Percentiles rank a stretch among this genome's conserved stretches.
Conservation (phyloP, 2,797 vertebrate genomes). For the Coregonus sp. region DNA sequence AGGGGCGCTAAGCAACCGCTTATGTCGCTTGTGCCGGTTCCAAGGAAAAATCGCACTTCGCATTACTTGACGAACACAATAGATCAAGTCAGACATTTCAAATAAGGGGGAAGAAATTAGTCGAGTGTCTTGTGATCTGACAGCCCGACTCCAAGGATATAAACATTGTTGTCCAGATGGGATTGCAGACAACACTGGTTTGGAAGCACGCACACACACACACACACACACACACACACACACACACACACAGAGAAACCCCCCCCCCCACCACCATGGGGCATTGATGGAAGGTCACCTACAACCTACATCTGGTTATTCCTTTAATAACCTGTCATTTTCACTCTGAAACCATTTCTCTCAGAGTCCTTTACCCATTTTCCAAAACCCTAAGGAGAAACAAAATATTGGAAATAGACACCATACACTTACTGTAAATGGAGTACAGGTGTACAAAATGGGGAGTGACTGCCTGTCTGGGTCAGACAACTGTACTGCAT, state of each 20-base stretch:
- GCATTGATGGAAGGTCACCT: neutral
- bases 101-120: neutral
- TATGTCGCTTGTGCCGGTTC: too few species aligned
- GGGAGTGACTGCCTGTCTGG: neutral
- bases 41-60: slow-evolving; percentile 19
- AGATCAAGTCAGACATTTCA: slow-evolving; percentile 24
- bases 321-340: slow-evolving; percentile 10
- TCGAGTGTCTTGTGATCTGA: neutral
- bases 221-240: neutral
- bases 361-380: neutral
- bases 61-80: slow-evolving; percentile 25
- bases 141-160: neutral
- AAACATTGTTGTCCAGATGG: neutral
- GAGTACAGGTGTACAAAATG: neutral
- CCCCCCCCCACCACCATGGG: neutral
- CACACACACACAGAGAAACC: too few species aligned
- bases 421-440: neutral
- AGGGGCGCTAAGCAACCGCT: too few species aligned
- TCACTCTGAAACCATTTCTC: neutral
- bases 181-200: neutral
- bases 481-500: neutral
- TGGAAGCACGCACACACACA: neutral
- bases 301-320: neutral
- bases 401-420: neutral
- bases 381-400: neutral